Evolutionary conservation across 2,113 vertebrate species (phyloP).

Genomic region (Butorides virescens): DNA sequence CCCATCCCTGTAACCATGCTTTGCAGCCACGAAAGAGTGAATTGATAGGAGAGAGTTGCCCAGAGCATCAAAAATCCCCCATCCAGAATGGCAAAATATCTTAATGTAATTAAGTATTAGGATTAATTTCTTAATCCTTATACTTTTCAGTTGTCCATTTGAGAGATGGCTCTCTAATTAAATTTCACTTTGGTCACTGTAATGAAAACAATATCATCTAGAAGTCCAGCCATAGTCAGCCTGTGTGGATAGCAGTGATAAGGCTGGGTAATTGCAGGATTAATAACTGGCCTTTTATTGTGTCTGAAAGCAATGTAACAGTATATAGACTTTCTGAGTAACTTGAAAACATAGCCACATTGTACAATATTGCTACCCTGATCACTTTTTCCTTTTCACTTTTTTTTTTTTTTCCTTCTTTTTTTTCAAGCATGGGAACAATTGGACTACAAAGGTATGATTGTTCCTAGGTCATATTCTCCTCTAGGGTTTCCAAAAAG

Average conservation of each 20-base stretch:
- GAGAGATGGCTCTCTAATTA: conserved; percentile 69
- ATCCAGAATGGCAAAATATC: conserved; percentile 39
- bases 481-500: conserved; percentile 55
- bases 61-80: conserved; percentile 9
- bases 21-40: conserved; percentile 15
- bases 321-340: conserved; percentile 44
- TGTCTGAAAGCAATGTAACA: conserved; percentile 58
- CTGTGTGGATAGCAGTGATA: conserved; percentile 68
- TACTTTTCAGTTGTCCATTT: conserved; percentile 56
- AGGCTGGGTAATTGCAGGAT: conserved; percentile 69
- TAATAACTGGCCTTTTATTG: conserved; percentile 69
- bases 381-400: neutral
- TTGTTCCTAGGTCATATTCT: conserved; percentile 61
- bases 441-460: conserved; percentile 1
- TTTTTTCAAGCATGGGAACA: conserved; percentile 9
- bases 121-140: conserved; percentile 68
- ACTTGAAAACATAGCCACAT: conserved; percentile 57
- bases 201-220: conserved; percentile 65
- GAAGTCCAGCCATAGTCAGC: conserved; percentile 36
- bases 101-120: conserved; percentile 65
- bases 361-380: conserved; percentile 36
- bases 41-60: neutral
- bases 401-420: neutral
- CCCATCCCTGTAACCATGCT: neutral
- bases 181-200: conserved; percentile 61